Percentiles rank a stretch among this genome's conserved stretches.
These are phyloP conservation scores for Poeciliopsis turrubarensis DNA, from an alignment of 2,113 vertebrate genomes.

Conservation along the genomic window DNA sequence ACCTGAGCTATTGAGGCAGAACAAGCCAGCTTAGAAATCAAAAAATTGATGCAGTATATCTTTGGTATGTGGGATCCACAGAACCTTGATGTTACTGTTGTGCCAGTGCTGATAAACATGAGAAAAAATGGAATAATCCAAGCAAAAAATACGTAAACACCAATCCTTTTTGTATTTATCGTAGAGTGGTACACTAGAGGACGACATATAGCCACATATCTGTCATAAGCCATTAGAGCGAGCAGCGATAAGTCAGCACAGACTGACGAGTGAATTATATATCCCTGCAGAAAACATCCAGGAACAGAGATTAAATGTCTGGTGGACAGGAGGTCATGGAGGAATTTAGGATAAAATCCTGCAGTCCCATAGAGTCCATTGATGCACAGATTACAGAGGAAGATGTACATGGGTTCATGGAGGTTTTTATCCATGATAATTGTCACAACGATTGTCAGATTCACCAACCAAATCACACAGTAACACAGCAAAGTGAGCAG, in stretches of 20 bases:
- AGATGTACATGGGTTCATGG: slow-evolving; percentile 62
- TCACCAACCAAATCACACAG: slow-evolving; percentile 47
- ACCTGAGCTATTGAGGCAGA: neutral
- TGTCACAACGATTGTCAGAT: slow-evolving; percentile 35
- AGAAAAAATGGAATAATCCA: neutral
- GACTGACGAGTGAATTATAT: slow-evolving; percentile 42
- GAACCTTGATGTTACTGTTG: neutral
- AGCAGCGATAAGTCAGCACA: slow-evolving; percentile 41
- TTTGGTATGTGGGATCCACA: slow-evolving; percentile 20
- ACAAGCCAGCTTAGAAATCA: slow-evolving; percentile 5
- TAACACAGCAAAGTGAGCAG: slow-evolving; percentile 49
- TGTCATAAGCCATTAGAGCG: slow-evolving; percentile 47
- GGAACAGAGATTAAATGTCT: slow-evolving; percentile 45
- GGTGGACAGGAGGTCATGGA: slow-evolving; percentile 40
- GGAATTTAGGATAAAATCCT: slow-evolving; percentile 61
- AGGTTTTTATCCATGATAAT: slow-evolving; percentile 43
- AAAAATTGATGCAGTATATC: slow-evolving; percentile 5
- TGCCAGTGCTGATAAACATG: neutral
- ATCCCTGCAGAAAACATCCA: slow-evolving; percentile 54
- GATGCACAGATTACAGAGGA: slow-evolving; percentile 57
- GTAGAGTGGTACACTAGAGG: slow-evolving; percentile 53
- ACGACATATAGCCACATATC: slow-evolving; percentile 59
- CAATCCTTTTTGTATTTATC: slow-evolving; percentile 40
- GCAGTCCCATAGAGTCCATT: slow-evolving; percentile 52
- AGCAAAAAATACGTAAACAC: slow-evolving; percentile 13